Conservation (phyloP, 2,113 vertebrate genomes). For the Vidua chalybeata region DNA sequence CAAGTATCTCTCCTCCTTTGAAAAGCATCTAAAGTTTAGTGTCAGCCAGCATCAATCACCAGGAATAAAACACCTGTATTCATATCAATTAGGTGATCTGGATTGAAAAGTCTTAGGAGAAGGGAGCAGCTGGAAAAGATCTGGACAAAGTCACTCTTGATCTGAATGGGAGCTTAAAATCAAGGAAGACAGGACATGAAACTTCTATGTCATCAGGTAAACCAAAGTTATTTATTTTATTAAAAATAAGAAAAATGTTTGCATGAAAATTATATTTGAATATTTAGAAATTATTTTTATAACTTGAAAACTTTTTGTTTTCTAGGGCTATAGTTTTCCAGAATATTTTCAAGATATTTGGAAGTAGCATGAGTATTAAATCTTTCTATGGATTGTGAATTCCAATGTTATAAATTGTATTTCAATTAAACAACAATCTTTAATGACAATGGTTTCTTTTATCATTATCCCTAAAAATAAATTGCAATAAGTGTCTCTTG, state of each 20-base stretch:
- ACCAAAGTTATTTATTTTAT: not conserved
- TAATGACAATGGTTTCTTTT: not conserved
- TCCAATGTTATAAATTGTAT: not conserved
- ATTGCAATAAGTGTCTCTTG: not conserved
- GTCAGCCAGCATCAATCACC: not conserved
- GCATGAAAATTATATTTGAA: not conserved
- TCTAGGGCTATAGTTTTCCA: not conserved
- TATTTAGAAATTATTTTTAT: not conserved
- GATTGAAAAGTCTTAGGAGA: not conserved
- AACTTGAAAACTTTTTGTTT: not conserved
- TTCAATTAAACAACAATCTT: not conserved
- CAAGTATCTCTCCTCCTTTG: not conserved
- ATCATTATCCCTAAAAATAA: not conserved
- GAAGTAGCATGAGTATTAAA: not conserved
- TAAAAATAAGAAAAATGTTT: not conserved
- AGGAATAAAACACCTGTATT: not conserved
- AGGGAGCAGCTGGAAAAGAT: not conserved
- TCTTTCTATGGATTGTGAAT: not conserved
- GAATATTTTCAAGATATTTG: not conserved
- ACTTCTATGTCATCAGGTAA: not conserved
- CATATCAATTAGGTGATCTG: not conserved
- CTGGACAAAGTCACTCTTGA: not conserved
- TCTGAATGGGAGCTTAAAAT: not conserved
- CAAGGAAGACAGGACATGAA: not conserved
- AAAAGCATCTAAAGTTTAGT: not conserved